Evolutionary conservation across 2,113 vertebrate species (phyloP).

Genomic region (Oreochromis tanganicae): DNA sequence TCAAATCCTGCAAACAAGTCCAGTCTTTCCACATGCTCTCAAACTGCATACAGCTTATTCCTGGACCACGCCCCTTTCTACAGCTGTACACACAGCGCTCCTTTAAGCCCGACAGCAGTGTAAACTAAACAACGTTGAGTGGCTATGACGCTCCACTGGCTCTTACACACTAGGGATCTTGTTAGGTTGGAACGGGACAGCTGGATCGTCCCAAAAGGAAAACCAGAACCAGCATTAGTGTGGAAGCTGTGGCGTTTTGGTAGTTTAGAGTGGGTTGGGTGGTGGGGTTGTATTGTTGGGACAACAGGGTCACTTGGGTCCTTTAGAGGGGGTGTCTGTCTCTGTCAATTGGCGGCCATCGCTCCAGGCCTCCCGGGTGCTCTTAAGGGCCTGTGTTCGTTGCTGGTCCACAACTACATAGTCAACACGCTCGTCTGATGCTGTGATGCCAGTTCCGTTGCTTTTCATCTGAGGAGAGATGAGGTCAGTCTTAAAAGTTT

Average conservation of each 20-base stretch:
- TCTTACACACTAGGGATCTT: neutral
- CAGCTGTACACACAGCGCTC: constrained; percentile 41
- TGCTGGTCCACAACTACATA: constrained; percentile 97
- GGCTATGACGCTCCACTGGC: constrained; percentile 24
- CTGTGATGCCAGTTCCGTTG: constrained; percentile 83
- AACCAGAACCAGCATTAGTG: constrained; percentile 5
- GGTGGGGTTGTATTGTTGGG: neutral
- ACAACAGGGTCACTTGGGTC: constrained; percentile 78
- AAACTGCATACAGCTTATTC: constrained; percentile 64
- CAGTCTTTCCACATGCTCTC: constrained; percentile 41
- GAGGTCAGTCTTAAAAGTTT: neutral
- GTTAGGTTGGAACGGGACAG: constrained; percentile 6
- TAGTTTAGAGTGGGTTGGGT: neutral
- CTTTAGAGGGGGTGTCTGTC: constrained; percentile 85
- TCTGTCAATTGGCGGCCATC: constrained; percentile 94
- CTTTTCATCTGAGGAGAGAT: constrained; percentile 80
- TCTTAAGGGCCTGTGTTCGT: constrained; percentile 92
- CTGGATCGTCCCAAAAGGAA: neutral
- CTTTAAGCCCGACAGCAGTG: constrained; percentile 54
- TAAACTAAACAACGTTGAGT: constrained; percentile 60
- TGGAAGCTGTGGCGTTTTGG: neutral
- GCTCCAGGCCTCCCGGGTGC: constrained; percentile 93
- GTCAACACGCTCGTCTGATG: constrained; percentile 94
- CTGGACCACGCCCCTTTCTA: constrained; percentile 42
- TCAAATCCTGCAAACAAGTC: constrained; percentile 29